Percentiles rank a stretch among this genome's conserved stretches.
These are phyloP conservation scores for Sisor rabdophorus DNA, from an alignment of 2,113 vertebrate species.

Conservation along the genomic window DNA sequence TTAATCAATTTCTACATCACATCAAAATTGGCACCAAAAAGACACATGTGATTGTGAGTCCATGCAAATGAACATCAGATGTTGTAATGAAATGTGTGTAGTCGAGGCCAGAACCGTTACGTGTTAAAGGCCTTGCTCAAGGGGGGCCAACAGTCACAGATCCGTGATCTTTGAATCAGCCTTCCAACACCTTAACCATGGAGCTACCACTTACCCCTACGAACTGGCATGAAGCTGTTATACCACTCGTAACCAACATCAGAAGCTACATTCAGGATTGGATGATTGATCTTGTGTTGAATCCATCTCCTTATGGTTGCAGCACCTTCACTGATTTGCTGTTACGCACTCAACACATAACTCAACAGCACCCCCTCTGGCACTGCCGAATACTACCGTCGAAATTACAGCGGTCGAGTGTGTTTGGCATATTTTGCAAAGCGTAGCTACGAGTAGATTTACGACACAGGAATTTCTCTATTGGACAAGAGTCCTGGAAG, in stretches of 20 bases:
- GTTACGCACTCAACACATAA: background rate
- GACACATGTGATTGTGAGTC: background rate
- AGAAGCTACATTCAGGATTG: too few species aligned
- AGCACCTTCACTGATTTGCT: background rate
- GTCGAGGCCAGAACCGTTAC: too few species aligned
- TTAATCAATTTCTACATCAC: background rate
- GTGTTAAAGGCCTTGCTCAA: too few species aligned
- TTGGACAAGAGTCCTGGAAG: background rate
- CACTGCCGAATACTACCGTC: background rate
- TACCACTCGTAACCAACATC: too few species aligned
- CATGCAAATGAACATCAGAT: constrained; percentile 7
- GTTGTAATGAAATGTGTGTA: constrained; percentile 6
- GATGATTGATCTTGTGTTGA: background rate
- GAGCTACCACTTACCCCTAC: too few species aligned
- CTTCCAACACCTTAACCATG: too few species aligned
- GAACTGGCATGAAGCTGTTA: too few species aligned
- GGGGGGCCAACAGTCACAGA: too few species aligned
- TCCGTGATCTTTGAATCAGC: too few species aligned
- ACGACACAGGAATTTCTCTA: background rate
- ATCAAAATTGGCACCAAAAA: too few species aligned
- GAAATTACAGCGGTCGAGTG: background rate
- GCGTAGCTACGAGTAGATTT: background rate
- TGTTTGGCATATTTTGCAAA: background rate
- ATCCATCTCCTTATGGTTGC: background rate
- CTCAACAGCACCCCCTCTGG: constrained; percentile 3